phyloP scores from a whole-genome alignment of 2,797 vertebrate species.

The Leptoclinus maculatus region DNA sequence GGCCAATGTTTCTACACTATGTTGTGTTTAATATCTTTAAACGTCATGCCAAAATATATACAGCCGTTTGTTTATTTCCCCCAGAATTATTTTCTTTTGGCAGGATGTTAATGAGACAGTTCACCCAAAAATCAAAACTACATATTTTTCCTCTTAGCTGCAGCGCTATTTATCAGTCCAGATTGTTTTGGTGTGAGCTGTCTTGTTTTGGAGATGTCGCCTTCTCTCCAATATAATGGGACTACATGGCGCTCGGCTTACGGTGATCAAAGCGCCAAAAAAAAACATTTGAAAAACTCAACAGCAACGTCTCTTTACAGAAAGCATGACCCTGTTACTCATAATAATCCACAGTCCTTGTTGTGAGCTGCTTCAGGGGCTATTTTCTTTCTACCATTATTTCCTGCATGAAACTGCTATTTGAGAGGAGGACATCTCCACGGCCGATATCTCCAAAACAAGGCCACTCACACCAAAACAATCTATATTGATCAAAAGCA shows the following conservation, averaged over 20 bases:
- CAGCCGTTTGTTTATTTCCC: constrained; percentile 31
- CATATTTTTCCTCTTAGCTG: background rate
- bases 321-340: background rate
- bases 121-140: background rate
- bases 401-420: background rate
- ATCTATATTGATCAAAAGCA: background rate
- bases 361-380: background rate
- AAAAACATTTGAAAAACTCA: background rate
- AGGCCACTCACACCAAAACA: background rate
- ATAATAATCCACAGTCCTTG: background rate
- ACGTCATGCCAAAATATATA: constrained; percentile 24
- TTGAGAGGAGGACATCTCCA: background rate
- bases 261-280: background rate
- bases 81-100: constrained; percentile 29
- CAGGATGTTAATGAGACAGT: constrained; percentile 34
- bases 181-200: background rate
- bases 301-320: background rate
- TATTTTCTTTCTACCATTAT: background rate
- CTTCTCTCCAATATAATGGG: background rate
- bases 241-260: background rate
- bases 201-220: background rate
- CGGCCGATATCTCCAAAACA: too few species aligned
- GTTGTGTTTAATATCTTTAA: constrained; percentile 30
- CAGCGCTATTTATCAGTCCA: background rate
- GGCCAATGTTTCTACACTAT: constrained; percentile 34